A percentile compares a stretch with the other conserved stretches of the same genome.
phyloP scores from a whole-genome alignment of 2,113 vertebrate species.

The Pseudonaja textilis region DNA sequence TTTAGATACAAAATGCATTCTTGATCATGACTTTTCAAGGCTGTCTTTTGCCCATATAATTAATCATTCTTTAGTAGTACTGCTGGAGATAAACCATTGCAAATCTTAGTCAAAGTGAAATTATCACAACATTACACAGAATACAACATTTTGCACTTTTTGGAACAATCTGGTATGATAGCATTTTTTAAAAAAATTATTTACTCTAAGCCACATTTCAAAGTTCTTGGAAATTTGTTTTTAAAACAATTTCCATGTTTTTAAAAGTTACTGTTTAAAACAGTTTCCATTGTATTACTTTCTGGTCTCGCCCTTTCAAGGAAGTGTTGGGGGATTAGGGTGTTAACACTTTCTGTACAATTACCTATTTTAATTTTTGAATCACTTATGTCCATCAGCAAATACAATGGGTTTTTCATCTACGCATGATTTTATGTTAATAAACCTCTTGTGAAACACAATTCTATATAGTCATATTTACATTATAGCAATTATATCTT shows the following conservation, averaged over 20 bases:
- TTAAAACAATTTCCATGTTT: constrained; percentile 26
- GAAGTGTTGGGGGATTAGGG: not conserved
- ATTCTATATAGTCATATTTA: constrained; percentile 3
- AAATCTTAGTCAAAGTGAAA: not conserved
- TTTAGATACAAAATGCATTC: constrained; percentile 1
- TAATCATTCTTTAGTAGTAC: constrained; percentile 23
- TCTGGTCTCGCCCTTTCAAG: constrained; percentile 9
- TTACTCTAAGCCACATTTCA: not conserved
- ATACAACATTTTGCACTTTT: constrained; percentile 10
- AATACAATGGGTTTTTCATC: not conserved
- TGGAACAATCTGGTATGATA: not conserved
- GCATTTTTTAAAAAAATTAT: not conserved
- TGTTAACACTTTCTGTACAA: constrained; percentile 2
- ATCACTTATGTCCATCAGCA: not conserved
- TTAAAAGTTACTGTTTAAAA: constrained; percentile 2
- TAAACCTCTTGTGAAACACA: constrained; percentile 22
- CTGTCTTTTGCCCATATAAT: constrained; percentile 33
- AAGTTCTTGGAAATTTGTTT: not conserved
- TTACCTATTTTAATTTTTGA: constrained; percentile 6
- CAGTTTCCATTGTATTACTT: not conserved
- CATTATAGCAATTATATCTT: not conserved
- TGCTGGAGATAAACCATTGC: not conserved
- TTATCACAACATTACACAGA: not conserved
- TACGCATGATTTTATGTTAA: not conserved
- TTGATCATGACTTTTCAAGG: constrained; percentile 19